Evolutionary conservation across 2,113 vertebrate species (phyloP).

Genomic region (Lates calcarifer): DNA sequence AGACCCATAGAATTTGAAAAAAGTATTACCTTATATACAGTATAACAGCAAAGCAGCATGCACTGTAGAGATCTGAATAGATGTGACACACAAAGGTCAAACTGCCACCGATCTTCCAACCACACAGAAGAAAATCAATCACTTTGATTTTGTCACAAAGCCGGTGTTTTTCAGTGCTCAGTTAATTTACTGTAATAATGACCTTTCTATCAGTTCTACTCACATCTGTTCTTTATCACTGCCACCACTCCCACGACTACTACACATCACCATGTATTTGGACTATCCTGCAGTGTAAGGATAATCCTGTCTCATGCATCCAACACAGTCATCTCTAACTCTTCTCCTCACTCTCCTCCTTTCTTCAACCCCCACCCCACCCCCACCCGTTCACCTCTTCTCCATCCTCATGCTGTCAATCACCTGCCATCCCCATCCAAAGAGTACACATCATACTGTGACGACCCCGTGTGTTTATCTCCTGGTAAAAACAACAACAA

Average conservation of each 20-base stretch:
- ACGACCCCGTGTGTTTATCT: slow-evolving; percentile 81
- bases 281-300: slow-evolving; percentile 49
- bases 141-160: slow-evolving; percentile 12
- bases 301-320: slow-evolving; percentile 58
- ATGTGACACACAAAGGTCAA: slow-evolving; percentile 31
- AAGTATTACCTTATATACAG: not conserved
- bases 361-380: slow-evolving; percentile 19
- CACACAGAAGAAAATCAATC: slow-evolving; percentile 30
- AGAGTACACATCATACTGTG: slow-evolving; percentile 83
- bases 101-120: slow-evolving; percentile 1
- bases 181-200: slow-evolving; percentile 23
- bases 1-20: too few relatives aligned
- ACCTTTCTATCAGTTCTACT: slow-evolving; percentile 55
- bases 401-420: slow-evolving; percentile 75
- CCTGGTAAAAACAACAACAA: slow-evolving; percentile 73
- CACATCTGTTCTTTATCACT: slow-evolving; percentile 14
- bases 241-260: slow-evolving; percentile 6
- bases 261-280: slow-evolving; percentile 31
- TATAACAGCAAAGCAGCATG: not conserved
- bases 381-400: slow-evolving; percentile 40
- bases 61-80: not conserved
- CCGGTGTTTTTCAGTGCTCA: not conserved
- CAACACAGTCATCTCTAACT: slow-evolving; percentile 65
- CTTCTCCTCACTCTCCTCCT: slow-evolving; percentile 65
- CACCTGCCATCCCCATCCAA: slow-evolving; percentile 80